These are phyloP conservation scores for Lepeophtheirus nordmannii DNA, from an alignment of 2,888 invertebrate genomes.

Conservation along the genomic window DNA sequence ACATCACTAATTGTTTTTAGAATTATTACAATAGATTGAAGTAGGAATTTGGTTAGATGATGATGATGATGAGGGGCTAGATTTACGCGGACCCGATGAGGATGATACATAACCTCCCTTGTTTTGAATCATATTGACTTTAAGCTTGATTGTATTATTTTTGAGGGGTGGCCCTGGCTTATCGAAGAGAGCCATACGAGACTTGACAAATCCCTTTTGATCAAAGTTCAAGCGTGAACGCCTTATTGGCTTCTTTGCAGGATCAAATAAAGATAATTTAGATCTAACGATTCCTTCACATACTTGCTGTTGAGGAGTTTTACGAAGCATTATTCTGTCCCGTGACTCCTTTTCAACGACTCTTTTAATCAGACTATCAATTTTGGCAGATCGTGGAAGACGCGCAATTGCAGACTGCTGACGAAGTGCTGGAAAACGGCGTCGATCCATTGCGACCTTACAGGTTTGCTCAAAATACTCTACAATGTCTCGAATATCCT, in stretches of 20 bases:
- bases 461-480: slow-evolving; percentile 69
- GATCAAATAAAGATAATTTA: slow-evolving; percentile 65
- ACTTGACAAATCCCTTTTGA: slow-evolving; percentile 19
- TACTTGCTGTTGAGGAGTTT: slow-evolving; percentile 49
- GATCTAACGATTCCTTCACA: slow-evolving; percentile 75
- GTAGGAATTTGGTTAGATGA: no score
- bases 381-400: slow-evolving; percentile 28
- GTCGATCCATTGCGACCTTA: not conserved
- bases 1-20: no score
- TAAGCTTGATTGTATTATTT: no score
- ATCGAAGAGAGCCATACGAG: slow-evolving; percentile 14
- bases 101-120: no score
- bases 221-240: not conserved
- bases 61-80: no score
- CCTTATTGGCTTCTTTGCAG: not conserved
- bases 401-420: not conserved
- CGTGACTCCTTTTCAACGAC: slow-evolving; percentile 24
- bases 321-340: not conserved
- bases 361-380: slow-evolving; percentile 25
- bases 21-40: no score
- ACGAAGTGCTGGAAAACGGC: not conserved
- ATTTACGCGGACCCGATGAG: no score
- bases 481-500: slow-evolving; percentile 50
- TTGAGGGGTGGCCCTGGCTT: not conserved
- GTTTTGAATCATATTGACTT: no score